Evolutionary conservation across 2,113 vertebrate species (phyloP).

Genomic region (Tonatia bakeri): DNA sequence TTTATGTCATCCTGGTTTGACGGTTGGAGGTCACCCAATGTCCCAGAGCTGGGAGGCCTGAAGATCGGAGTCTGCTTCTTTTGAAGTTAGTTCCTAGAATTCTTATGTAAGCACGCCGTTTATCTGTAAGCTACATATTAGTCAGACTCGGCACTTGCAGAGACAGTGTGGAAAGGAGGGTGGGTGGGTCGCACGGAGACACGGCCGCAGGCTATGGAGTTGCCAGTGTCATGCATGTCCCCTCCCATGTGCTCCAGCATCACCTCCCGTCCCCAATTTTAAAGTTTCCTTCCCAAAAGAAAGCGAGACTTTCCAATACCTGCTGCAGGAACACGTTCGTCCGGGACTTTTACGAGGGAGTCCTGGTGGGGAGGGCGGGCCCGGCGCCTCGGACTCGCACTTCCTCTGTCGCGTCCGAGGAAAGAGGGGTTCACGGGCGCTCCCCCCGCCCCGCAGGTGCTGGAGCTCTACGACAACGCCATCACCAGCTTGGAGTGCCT

Average conservation of each 20-base stretch:
- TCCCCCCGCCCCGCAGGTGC: conserved; percentile 74
- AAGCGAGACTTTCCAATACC: not conserved
- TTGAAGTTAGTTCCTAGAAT: not conserved
- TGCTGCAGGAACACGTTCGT: not conserved
- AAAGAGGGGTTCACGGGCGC: accelerated
- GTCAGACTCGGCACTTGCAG: not conserved
- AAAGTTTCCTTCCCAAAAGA: not conserved
- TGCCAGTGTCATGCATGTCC: not conserved
- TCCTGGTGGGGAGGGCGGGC: accelerated
- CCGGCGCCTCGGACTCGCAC: accelerated
- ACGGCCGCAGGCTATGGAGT: not conserved
- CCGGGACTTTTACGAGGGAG: not conserved
- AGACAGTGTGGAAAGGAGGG: not conserved
- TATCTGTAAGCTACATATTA: not conserved
- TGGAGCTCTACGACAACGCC: conserved; percentile 88
- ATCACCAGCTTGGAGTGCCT: conserved; percentile 81
- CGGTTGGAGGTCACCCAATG: not conserved
- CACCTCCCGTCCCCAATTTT: not conserved
- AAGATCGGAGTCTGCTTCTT: not conserved
- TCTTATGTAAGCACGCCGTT: not conserved
- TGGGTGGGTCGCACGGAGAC: not conserved
- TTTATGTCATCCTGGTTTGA: not conserved
- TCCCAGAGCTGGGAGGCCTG: not conserved
- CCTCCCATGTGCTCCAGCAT: not conserved
- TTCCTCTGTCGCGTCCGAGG: not conserved